Conservation (phyloP, 2,113 vertebrate genomes). For the Danionella cerebrum region DNA sequence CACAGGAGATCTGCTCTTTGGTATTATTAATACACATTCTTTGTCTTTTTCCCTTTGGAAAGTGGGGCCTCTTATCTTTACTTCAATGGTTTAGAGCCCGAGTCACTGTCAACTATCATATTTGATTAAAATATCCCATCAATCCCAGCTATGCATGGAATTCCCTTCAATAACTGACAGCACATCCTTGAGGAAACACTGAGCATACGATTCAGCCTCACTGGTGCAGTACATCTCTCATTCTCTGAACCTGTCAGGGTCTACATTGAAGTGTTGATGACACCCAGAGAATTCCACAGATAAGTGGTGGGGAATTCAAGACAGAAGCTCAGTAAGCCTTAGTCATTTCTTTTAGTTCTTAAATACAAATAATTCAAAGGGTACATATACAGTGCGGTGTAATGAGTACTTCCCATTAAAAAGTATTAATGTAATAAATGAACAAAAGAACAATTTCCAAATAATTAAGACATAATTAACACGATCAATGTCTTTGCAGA, state of each 20-base stretch:
- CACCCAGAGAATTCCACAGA: conserved; percentile 59
- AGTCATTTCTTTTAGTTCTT: not conserved
- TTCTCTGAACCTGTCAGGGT: conserved; percentile 1
- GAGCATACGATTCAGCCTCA: not conserved
- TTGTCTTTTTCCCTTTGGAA: conserved; percentile 20
- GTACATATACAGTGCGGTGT: no score
- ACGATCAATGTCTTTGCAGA: no score
- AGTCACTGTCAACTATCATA: not conserved
- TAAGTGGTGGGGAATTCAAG: conserved; percentile 41
- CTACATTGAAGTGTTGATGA: conserved; percentile 60
- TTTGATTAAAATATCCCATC: conserved; percentile 34
- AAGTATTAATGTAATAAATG: no score
- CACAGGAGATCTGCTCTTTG: not conserved
- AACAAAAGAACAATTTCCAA: no score
- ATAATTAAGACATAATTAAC: no score
- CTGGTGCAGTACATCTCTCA: not conserved
- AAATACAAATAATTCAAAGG: no score
- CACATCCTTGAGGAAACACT: conserved; percentile 11
- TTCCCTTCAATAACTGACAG: conserved; percentile 29
- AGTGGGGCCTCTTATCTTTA: not conserved
- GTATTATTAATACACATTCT: not conserved
- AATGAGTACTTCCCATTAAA: no score
- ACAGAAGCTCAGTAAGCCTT: not conserved
- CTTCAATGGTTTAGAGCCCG: conserved; percentile 28
- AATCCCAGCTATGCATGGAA: conserved; percentile 27